Conservation (phyloP, 2,888 invertebrate species). For the Amphimallon solstitiale region DNA sequence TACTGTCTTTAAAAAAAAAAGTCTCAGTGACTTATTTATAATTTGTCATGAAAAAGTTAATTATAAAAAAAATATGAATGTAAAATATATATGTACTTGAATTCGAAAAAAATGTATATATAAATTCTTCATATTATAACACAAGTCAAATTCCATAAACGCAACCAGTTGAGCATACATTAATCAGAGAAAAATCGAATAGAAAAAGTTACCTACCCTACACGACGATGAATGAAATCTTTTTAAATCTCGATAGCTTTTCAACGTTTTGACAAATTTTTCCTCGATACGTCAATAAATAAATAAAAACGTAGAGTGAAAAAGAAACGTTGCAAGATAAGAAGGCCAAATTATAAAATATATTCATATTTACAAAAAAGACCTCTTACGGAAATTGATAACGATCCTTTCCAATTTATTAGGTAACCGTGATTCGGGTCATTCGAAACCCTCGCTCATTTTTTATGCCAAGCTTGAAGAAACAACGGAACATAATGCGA, state of each 20-base stretch:
- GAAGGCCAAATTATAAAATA: conserved; percentile 28
- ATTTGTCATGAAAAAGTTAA: no score
- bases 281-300: conserved; percentile 1
- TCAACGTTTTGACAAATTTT: neutral
- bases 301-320: neutral
- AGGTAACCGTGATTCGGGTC: conserved; percentile 36
- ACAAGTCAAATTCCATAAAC: neutral
- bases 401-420: conserved; percentile 35
- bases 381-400: conserved; percentile 35
- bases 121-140: no score
- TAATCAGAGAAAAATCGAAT: neutral
- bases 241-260: neutral
- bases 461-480: conserved; percentile 9
- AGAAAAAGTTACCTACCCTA: neutral
- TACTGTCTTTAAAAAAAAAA: no score
- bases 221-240: neutral
- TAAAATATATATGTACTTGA: no score
- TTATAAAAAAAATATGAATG: no score
- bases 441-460: conserved; percentile 20
- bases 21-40: no score
- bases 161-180: neutral
- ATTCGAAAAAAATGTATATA: no score
- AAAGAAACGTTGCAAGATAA: conserved; percentile 4
- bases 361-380: conserved; percentile 22
- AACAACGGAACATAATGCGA: conserved; percentile 17